phyloP scores from a whole-genome alignment of 2,797 vertebrate genomes.

The Carapus acus region DNA sequence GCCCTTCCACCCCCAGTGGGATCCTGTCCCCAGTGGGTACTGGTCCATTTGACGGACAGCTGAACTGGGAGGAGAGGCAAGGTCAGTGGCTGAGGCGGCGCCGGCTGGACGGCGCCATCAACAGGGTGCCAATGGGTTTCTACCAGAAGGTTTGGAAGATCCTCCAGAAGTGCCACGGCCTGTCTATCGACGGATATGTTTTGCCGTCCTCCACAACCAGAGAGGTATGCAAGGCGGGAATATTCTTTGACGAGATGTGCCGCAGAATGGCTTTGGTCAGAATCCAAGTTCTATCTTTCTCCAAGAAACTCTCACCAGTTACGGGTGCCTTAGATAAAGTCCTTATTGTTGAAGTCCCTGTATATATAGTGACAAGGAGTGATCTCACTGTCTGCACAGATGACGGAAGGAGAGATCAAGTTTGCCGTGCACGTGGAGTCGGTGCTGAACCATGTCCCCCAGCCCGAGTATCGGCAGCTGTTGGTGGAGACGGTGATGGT shows the following conservation, averaged over 20 bases:
- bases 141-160: conserved; percentile 98
- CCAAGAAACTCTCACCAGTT: no score
- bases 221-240: conserved; percentile 90
- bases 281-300: no score
- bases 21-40: conserved; percentile 79
- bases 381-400: conserved; percentile 78
- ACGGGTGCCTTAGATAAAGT: no score
- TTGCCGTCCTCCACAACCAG: conserved; percentile 93
- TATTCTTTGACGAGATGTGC: no score
- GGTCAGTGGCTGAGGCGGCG: conserved; percentile 96
- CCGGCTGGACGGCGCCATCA: conserved; percentile 93
- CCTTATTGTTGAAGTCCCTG: no score
- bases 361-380: no score
- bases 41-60: conserved; percentile 66
- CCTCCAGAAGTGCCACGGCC: conserved; percentile 95
- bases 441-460: conserved; percentile 91
- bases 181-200: conserved; percentile 96
- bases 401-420: conserved; percentile 95
- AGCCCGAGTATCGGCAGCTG: conserved; percentile 94
- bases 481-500: conserved; percentile 93
- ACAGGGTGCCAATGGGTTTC: conserved; percentile 93
- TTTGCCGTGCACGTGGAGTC: conserved; percentile 98
- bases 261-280: no score
- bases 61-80: conserved; percentile 86
- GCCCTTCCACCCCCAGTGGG: conserved; percentile 88